Evolutionary conservation across 2,797 vertebrate species (phyloP).

Genomic region (Oophaga sylvatica): DNA sequence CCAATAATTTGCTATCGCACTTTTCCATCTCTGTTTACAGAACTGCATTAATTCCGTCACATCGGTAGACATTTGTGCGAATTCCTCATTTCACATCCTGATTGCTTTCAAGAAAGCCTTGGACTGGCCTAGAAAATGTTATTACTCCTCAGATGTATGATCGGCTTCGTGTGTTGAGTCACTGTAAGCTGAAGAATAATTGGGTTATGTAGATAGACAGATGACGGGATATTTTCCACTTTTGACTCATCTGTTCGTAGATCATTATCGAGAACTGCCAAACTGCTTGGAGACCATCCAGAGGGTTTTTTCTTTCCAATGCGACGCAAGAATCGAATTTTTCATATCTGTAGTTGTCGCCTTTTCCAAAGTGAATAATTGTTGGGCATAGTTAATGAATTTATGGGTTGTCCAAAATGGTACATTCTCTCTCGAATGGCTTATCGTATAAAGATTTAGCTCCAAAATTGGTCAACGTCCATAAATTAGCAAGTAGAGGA

Average conservation of each 20-base stretch:
- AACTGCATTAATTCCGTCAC: not conserved
- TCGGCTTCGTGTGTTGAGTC: not conserved
- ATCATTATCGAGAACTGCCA: not conserved
- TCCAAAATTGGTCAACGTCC: too few species aligned
- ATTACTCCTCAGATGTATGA: not conserved
- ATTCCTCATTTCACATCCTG: not conserved
- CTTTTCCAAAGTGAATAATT: not conserved
- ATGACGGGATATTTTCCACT: not conserved
- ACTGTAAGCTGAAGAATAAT: not conserved
- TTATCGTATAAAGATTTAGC: too few species aligned
- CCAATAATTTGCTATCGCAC: not conserved
- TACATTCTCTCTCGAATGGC: too few species aligned
- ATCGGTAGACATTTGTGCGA: not conserved
- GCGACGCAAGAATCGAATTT: not conserved
- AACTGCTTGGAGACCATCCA: not conserved
- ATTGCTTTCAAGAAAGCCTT: not conserved
- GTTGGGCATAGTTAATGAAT: not conserved
- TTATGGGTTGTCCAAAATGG: too few species aligned
- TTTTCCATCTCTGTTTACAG: not conserved
- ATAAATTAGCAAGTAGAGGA: too few species aligned
- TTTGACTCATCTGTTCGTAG: not conserved
- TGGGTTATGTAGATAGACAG: slow-evolving; percentile 5
- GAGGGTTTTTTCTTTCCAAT: not conserved
- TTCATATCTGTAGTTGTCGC: not conserved
- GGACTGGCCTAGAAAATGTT: not conserved